Conservation (phyloP, 2,888 invertebrate species). For the Ophioninae sp. region DNA sequence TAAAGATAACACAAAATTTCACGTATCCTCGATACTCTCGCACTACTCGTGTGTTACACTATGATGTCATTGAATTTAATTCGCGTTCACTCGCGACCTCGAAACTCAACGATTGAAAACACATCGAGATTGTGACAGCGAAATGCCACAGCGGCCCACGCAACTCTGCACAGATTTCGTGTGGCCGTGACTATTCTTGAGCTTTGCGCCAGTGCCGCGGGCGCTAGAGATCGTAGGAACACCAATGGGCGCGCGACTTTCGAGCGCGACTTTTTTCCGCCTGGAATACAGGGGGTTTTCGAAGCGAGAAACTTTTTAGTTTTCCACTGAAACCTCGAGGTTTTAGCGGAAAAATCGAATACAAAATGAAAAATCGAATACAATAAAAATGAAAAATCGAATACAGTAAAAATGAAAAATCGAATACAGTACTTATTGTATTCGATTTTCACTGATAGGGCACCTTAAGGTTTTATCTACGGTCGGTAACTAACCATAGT, state of each 20-base stretch:
- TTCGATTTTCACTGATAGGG: not conserved
- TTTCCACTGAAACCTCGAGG: not conserved
- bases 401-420: no score
- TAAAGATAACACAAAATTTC: constrained; percentile 1
- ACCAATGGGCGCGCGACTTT: not conserved
- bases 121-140: constrained; percentile 30
- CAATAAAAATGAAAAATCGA: no score
- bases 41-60: constrained; percentile 33
- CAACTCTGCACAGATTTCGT: not conserved
- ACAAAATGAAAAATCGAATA: no score
- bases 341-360: no score
- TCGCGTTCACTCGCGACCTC: constrained; percentile 54
- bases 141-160: constrained; percentile 1
- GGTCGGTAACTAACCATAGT: not conserved
- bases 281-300: not conserved
- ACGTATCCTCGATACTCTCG: constrained; percentile 18
- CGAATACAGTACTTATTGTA: no score
- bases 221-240: not conserved
- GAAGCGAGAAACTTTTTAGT: not conserved
- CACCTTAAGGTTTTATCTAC: not conserved
- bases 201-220: not conserved
- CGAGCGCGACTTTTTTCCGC: not conserved
- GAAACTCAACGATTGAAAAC: constrained; percentile 60
- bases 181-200: not conserved
- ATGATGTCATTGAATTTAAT: constrained; percentile 60